Evolutionary conservation across 2,797 vertebrate species (phyloP).

Genomic region (Crocodylus rhombifer): DNA sequence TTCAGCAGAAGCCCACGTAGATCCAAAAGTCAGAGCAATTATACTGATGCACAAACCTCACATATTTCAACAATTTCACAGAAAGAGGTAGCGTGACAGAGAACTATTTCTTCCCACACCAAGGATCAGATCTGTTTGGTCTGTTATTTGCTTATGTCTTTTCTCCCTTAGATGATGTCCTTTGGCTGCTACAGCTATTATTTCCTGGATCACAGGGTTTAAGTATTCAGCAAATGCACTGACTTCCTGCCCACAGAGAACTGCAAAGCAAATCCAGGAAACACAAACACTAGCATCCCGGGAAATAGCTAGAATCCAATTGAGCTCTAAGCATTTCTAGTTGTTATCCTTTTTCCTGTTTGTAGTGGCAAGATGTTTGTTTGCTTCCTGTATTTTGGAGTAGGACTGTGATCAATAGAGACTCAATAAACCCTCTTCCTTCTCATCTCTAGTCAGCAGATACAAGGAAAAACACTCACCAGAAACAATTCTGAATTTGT

Average conservation of each 20-base stretch:
- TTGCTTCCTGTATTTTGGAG: background rate
- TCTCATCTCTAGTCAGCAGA: background rate
- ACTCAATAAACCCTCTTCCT: background rate
- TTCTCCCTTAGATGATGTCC: background rate
- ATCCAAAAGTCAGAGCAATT: background rate
- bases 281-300: background rate
- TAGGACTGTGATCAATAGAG: background rate
- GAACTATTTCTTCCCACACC: background rate
- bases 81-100: background rate
- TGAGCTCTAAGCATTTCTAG: background rate
- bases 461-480: background rate
- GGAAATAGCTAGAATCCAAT: background rate
- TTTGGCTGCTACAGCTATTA: background rate
- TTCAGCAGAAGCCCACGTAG: accelerated
- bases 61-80: background rate
- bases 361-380: background rate
- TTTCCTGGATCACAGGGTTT: background rate
- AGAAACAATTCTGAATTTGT: background rate
- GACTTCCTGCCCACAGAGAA: constrained; percentile 10
- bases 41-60: background rate
- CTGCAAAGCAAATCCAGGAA: constrained; percentile 2
- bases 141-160: background rate
- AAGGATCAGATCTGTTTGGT: background rate
- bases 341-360: background rate
- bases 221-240: background rate